A percentile compares a stretch with the other conserved stretches of the same genome.
phyloP scores from a whole-genome alignment of 1,140 invertebrate genomes.

The Drosophila miranda region DNA sequence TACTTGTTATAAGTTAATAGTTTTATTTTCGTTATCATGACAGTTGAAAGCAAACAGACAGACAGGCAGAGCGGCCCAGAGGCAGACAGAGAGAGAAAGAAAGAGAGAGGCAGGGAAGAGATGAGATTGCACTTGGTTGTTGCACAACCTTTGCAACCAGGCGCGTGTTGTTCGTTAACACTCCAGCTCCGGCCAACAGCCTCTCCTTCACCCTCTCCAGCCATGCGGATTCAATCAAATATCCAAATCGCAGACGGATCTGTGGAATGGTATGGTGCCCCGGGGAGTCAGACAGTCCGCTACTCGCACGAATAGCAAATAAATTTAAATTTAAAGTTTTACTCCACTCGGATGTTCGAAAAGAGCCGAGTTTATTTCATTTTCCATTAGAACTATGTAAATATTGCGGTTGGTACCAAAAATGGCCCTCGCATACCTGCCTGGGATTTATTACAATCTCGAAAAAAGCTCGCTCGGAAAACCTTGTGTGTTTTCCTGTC shows the following conservation, averaged over 20 bases:
- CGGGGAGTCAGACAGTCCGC: slow-evolving; percentile 10
- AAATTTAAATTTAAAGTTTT: not conserved
- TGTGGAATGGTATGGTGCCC: not conserved
- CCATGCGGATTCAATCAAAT: slow-evolving; percentile 5
- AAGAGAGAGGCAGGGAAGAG: not conserved
- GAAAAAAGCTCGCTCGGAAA: slow-evolving; percentile 12
- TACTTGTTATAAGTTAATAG: slow-evolving; percentile 40
- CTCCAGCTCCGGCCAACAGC: too few species aligned
- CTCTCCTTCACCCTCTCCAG: not conserved
- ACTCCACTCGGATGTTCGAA: slow-evolving; percentile 16
- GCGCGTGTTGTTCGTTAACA: slow-evolving; percentile 15
- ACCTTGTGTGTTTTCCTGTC: slow-evolving; percentile 27
- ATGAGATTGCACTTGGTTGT: slow-evolving; percentile 24
- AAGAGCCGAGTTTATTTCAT: slow-evolving; percentile 20
- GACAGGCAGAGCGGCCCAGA: not conserved
- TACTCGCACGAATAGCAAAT: not conserved
- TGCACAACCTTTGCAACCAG: slow-evolving; percentile 23
- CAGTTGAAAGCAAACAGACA: slow-evolving; percentile 24
- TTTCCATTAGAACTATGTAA: slow-evolving; percentile 20
- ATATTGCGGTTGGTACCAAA: slow-evolving; percentile 15
- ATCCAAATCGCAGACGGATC: not conserved
- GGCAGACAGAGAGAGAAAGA: too few species aligned
- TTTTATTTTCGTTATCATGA: slow-evolving; percentile 59
- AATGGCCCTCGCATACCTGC: not conserved
- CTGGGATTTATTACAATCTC: not conserved